A percentile compares a stretch with the other conserved stretches of the same genome.
Conservation (phyloP, 2,888 invertebrate species). For the Timema cristinae region DNA sequence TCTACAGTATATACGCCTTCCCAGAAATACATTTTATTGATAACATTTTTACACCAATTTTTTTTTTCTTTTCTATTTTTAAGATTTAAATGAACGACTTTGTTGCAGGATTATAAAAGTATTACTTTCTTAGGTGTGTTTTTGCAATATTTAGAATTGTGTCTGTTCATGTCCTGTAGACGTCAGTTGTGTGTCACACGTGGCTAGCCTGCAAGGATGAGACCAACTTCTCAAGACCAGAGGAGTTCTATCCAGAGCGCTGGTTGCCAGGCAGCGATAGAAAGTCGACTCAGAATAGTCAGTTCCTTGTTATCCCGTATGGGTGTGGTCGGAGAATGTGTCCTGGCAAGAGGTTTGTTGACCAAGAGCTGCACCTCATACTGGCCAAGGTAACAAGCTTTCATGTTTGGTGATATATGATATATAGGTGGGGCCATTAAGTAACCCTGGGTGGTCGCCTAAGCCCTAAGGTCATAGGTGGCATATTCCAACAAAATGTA, state of each 20-base stretch:
- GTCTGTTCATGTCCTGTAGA: constrained; percentile 46
- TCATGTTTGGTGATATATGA: no score
- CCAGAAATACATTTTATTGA: no score
- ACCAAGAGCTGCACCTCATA: constrained; percentile 68
- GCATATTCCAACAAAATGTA: no score
- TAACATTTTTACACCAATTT: no score
- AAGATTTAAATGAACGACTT: no score
- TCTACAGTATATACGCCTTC: no score
- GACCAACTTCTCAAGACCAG: constrained; percentile 67
- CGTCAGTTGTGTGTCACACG: constrained; percentile 75
- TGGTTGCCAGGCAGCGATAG: constrained; percentile 55
- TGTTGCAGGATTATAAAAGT: not conserved
- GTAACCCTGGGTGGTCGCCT: no score
- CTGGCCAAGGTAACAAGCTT: constrained; percentile 60
- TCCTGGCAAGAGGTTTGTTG: constrained; percentile 80
- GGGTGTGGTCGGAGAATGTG: constrained; percentile 77
- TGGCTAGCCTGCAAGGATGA: constrained; percentile 76
- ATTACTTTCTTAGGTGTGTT: not conserved
- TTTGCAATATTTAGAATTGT: constrained; percentile 22
- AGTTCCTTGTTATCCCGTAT: constrained; percentile 70
- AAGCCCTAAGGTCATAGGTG: no score
- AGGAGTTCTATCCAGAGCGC: constrained; percentile 69
- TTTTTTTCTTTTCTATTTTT: no score
- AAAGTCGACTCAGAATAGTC: constrained; percentile 48
- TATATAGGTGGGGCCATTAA: no score